phyloP scores from a whole-genome alignment of 2,797 vertebrate genomes.

The Apodemus agrarius region DNA sequence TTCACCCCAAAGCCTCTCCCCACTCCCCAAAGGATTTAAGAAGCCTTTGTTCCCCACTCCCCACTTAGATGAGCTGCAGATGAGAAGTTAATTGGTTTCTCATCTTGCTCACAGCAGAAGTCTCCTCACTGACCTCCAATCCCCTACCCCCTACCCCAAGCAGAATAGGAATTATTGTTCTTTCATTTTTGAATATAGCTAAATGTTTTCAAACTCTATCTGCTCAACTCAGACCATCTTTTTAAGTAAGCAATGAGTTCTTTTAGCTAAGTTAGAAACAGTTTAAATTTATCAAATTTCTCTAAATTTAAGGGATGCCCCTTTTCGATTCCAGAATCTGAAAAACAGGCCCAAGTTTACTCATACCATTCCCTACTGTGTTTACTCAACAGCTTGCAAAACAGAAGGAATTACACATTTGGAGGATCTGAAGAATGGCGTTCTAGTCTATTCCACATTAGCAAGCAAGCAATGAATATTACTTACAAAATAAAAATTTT shows the following conservation, averaged over 20 bases:
- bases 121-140: neutral
- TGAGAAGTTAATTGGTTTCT: neutral
- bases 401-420: slow-evolving; percentile 40
- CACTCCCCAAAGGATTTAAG: neutral
- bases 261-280: neutral
- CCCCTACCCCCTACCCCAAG: neutral
- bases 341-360: slow-evolving; percentile 23
- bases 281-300: slow-evolving; percentile 44
- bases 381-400: slow-evolving; percentile 14
- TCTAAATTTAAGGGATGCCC: slow-evolving; percentile 36
- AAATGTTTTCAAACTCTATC: slow-evolving; percentile 43
- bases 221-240: slow-evolving; percentile 1
- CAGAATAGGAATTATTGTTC: neutral
- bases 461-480: slow-evolving; percentile 55
- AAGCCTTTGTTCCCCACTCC: neutral
- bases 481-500: slow-evolving; percentile 23
- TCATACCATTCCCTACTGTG: slow-evolving; percentile 35
- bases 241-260: slow-evolving; percentile 39
- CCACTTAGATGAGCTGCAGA: neutral
- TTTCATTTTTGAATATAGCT: slow-evolving; percentile 30
- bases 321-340: slow-evolving; percentile 32
- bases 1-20: neutral
- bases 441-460: slow-evolving; percentile 39
- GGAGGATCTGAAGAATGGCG: slow-evolving; percentile 23
- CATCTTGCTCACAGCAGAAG: neutral